Evolutionary conservation across 2,888 invertebrate species (phyloP).

Genomic region (Ceratothoa steindachneri): DNA sequence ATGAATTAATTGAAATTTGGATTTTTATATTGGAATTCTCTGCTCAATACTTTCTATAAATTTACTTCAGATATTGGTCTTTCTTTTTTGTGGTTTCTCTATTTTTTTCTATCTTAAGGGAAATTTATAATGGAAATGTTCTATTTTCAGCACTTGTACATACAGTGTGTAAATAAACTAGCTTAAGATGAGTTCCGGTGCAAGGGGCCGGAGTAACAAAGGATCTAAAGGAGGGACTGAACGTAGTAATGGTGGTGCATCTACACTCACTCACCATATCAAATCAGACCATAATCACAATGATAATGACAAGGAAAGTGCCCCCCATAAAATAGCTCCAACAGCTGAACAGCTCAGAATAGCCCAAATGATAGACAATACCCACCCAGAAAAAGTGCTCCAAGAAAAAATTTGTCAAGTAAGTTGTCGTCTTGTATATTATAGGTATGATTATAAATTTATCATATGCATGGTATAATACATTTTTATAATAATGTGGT

Average conservation of each 20-base stretch:
- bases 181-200: conserved; percentile 48
- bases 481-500: no score
- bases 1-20: no score
- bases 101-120: no score
- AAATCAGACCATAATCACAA: conserved; percentile 17
- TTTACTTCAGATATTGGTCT: no score
- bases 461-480: no score
- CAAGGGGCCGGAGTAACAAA: conserved; percentile 46
- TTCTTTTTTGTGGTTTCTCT: no score
- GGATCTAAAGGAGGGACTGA: conserved; percentile 31
- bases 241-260: conserved; percentile 11
- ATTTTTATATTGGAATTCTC: no score
- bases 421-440: background rate
- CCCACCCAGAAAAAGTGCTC: conserved; percentile 39
- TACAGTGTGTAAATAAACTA: conserved; percentile 48
- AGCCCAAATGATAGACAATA: conserved; percentile 47
- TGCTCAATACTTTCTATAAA: no score
- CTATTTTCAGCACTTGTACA: conserved; percentile 47
- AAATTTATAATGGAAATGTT: no score
- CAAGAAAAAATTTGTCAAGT: conserved; percentile 47
- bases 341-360: conserved; percentile 46
- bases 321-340: conserved; percentile 42
- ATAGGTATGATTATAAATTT: no score
- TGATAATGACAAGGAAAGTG: conserved; percentile 6
- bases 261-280: conserved; percentile 15